These are phyloP conservation scores for Ophion costatus DNA, from an alignment of 2,888 invertebrate genomes.

Conservation along the genomic window DNA sequence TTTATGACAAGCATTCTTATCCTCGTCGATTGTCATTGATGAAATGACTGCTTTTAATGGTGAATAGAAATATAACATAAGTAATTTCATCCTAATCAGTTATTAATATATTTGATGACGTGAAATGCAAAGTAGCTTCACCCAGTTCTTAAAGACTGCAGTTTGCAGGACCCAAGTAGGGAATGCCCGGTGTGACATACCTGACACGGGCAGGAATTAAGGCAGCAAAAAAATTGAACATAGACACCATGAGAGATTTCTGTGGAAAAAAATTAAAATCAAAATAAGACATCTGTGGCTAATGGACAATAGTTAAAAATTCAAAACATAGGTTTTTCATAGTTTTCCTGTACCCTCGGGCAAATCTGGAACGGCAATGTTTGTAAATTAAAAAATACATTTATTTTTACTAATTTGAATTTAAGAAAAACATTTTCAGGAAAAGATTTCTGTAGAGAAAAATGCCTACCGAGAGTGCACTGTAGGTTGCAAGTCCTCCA, in stretches of 20 bases:
- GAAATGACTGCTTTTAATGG: too few species aligned
- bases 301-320: background rate
- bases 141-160: too few species aligned
- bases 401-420: too few species aligned
- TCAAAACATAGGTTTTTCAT: background rate
- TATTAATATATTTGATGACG: too few species aligned
- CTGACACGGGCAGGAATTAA: slow-evolving; percentile 52
- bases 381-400: background rate
- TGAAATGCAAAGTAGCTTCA: too few species aligned
- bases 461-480: slow-evolving; percentile 46
- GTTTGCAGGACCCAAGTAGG: too few species aligned
- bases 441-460: background rate
- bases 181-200: too few species aligned
- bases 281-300: background rate
- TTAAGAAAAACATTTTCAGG: background rate
- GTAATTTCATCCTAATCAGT: too few species aligned
- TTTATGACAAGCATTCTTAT: too few species aligned
- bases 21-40: too few species aligned
- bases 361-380: background rate
- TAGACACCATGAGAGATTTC: slow-evolving; percentile 51
- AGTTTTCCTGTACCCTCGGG: background rate
- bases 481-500: slow-evolving; percentile 58
- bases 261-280: background rate
- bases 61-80: too few species aligned
- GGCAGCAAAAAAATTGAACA: slow-evolving; percentile 50